Evolutionary conservation across 2,113 vertebrate species (phyloP).

Genomic region (Plecturocebus donacophilus): DNA sequence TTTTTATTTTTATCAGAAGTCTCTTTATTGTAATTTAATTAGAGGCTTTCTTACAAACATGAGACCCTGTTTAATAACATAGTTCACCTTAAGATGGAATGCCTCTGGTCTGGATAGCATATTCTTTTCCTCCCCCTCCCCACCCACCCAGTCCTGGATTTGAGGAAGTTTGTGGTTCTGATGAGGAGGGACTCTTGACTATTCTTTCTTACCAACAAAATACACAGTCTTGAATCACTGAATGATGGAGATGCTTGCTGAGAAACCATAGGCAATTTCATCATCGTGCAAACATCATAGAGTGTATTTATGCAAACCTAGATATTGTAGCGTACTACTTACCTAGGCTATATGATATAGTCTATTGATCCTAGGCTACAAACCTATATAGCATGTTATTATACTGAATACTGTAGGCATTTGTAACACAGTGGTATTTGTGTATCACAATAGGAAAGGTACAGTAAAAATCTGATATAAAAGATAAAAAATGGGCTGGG

Average conservation of each 20-base stretch:
- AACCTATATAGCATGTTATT: neutral
- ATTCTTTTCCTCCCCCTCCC: neutral
- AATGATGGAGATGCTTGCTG: neutral
- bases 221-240: neutral
- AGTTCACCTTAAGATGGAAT: neutral
- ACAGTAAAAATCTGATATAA: neutral
- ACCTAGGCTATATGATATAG: neutral
- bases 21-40: neutral
- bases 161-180: neutral
- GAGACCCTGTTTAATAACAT: neutral
- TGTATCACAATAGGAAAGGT: neutral
- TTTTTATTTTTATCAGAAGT: neutral
- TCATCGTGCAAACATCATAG: neutral
- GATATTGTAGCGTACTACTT: neutral
- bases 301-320: neutral
- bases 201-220: neutral
- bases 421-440: neutral
- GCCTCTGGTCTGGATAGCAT: neutral
- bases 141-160: neutral
- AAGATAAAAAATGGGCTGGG: neutral
- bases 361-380: neutral
- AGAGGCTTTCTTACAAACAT: neutral
- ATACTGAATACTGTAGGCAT: neutral
- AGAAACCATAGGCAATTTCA: neutral
- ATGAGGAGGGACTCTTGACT: neutral